phyloP scores from a whole-genome alignment of 2,797 vertebrate species.

The Onychomys arenicola region DNA sequence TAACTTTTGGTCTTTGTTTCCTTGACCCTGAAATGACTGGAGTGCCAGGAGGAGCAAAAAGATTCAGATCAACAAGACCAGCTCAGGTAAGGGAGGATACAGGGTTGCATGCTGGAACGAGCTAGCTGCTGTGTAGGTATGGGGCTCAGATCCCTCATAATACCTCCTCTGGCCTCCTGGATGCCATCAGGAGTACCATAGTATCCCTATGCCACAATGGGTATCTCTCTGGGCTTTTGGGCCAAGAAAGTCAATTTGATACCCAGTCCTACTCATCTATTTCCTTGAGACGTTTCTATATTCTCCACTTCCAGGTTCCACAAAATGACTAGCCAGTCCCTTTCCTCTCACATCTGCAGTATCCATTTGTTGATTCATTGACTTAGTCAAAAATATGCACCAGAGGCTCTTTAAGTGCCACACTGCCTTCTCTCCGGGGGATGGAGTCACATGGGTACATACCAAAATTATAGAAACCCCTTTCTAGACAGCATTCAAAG shows the following conservation, averaged over 20 bases:
- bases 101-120: not conserved
- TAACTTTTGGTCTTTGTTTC: slow-evolving; percentile 65
- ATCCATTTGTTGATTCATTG: not conserved
- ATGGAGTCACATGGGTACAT: not conserved
- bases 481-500: slow-evolving; percentile 29
- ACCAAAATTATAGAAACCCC: slow-evolving; percentile 5
- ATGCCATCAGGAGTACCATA: not conserved
- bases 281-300: slow-evolving; percentile 13
- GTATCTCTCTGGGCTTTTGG: not conserved
- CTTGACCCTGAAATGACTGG: slow-evolving; percentile 74
- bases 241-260: not conserved
- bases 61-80: slow-evolving; percentile 45
- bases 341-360: not conserved
- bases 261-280: not conserved
- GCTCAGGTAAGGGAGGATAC: slow-evolving; percentile 70
- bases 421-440: not conserved
- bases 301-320: not conserved
- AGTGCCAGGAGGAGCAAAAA: slow-evolving; percentile 74
- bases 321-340: not conserved
- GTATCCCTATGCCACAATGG: not conserved
- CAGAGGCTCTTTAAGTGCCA: not conserved
- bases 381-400: not conserved
- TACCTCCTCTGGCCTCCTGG: not conserved
- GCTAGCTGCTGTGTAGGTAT: not conserved
- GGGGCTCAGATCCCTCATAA: not conserved